These are phyloP conservation scores for Hofmannophila pseudospretella DNA, from an alignment of 2,888 invertebrate species.

Conservation along the genomic window DNA sequence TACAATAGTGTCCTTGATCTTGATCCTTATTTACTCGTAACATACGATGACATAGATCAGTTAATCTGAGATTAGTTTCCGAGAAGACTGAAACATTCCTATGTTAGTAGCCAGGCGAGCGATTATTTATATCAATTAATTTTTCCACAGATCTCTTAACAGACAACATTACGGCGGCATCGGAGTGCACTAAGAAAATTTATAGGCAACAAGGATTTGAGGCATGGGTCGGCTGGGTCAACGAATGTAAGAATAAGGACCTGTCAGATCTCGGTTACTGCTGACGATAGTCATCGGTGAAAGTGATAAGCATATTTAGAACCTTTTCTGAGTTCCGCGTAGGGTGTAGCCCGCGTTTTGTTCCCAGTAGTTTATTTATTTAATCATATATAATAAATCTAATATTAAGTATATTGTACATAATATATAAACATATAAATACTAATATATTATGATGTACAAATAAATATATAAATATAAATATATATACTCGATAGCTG, in stretches of 20 bases:
- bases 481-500: background rate
- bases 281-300: background rate
- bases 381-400: background rate
- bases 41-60: too few relatives aligned
- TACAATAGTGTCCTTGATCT: too few relatives aligned
- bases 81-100: too few relatives aligned
- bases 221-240: constrained; percentile 60
- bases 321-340: background rate
- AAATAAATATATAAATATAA: background rate
- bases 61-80: too few relatives aligned
- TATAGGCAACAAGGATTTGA: constrained; percentile 45
- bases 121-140: too few relatives aligned
- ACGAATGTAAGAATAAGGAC: constrained; percentile 26
- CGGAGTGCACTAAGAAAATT: constrained; percentile 48
- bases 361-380: too few relatives aligned
- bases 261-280: constrained; percentile 18
- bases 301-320: background rate
- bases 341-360: too few relatives aligned
- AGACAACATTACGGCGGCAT: constrained; percentile 45
- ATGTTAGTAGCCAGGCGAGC: too few relatives aligned
- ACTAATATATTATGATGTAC: too few relatives aligned
- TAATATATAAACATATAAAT: too few relatives aligned
- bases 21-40: too few relatives aligned
- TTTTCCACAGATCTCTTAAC: constrained; percentile 51
- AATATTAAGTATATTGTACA: too few relatives aligned